These are phyloP conservation scores for Thaleichthys pacificus DNA, from an alignment of 2,797 vertebrate species.

Conservation along the genomic window DNA sequence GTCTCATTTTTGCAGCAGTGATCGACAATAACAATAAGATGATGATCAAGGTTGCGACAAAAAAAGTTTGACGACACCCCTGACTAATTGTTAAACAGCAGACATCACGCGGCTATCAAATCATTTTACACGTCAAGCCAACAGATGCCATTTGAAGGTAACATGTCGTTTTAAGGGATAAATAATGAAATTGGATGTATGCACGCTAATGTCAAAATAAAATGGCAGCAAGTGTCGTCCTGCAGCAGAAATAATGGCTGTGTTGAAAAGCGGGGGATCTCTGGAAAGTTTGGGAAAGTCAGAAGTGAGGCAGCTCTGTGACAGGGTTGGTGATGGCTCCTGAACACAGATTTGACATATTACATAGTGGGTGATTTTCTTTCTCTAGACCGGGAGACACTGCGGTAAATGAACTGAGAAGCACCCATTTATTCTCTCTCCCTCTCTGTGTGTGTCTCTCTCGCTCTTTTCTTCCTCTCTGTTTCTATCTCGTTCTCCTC, in stretches of 20 bases:
- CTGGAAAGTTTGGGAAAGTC: constrained; percentile 52
- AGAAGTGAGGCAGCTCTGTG: constrained; percentile 29
- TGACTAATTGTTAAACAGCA: neutral
- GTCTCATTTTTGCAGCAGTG: neutral
- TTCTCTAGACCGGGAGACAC: constrained; percentile 52
- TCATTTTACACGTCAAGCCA: neutral
- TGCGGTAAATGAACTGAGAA: constrained; percentile 63
- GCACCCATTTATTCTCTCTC: constrained; percentile 54
- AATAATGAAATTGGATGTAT: too few species aligned
- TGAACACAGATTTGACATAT: constrained; percentile 56
- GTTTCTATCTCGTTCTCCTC: constrained; percentile 20
- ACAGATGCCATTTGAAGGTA: neutral
- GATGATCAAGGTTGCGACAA: neutral
- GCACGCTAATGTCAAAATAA: too few species aligned
- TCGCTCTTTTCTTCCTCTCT: constrained; percentile 8
- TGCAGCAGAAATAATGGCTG: constrained; percentile 17
- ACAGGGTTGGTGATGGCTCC: constrained; percentile 43
- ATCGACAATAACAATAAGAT: too few species aligned
- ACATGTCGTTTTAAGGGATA: neutral
- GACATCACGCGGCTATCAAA: neutral
- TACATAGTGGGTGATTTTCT: constrained; percentile 50
- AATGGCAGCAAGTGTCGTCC: neutral
- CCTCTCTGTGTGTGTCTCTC: constrained; percentile 18
- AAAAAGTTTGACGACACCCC: neutral
- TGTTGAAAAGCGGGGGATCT: constrained; percentile 31